Evolutionary conservation across 2,797 vertebrate genomes (phyloP).

Genomic region (Labroides dimidiatus): DNA sequence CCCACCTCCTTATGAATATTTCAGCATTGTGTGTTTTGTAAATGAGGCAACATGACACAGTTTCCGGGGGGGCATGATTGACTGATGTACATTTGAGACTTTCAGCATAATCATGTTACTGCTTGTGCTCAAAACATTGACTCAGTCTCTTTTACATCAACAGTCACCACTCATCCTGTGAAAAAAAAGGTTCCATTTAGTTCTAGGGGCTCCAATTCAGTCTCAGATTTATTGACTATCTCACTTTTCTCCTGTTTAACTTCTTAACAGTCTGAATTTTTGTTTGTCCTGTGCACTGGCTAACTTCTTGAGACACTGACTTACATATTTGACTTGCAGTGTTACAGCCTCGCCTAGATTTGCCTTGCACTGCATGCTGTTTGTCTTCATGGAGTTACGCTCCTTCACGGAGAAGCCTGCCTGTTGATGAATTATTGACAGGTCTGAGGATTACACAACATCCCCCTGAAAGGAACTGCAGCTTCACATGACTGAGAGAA

Average conservation of each 20-base stretch:
- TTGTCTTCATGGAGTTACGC: not conserved
- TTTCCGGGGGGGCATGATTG: not conserved
- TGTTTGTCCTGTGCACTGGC: not conserved
- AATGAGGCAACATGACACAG: conserved; percentile 24
- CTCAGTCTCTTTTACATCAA: not conserved
- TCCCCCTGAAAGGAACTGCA: conserved; percentile 23
- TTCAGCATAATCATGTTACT: not conserved
- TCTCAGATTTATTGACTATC: not conserved
- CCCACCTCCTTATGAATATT: conserved; percentile 43
- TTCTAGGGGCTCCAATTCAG: conserved; percentile 6
- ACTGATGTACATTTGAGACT: not conserved
- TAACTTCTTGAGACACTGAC: not conserved
- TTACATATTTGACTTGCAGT: not conserved
- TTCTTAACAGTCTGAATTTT: too few relatives aligned
- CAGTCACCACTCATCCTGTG: conserved; percentile 27
- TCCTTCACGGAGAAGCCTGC: conserved; percentile 25
- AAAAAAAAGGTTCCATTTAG: too few relatives aligned
- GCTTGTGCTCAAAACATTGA: not conserved
- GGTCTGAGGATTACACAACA: conserved; percentile 29
- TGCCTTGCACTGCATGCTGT: not conserved
- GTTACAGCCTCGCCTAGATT: not conserved
- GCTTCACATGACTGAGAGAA: not conserved
- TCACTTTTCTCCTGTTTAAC: not conserved
- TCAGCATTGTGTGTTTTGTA: conserved; percentile 25
- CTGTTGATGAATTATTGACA: conserved; percentile 59